Base-by-base conservation (phyloP, 2,888 invertebrate species). In the Clusia tigrina region DNA sequence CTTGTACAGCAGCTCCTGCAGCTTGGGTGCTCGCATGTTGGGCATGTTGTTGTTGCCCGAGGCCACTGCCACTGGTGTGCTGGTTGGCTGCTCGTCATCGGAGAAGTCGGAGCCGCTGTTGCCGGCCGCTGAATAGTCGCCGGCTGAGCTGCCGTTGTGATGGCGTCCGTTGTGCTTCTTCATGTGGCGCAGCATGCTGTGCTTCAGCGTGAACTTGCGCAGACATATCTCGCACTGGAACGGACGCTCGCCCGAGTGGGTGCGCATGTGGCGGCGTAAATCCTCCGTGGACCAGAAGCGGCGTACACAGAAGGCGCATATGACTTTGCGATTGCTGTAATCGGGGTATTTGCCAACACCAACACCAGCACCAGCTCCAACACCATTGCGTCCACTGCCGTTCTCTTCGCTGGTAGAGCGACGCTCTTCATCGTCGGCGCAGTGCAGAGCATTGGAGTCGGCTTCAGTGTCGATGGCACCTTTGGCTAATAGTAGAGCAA, bases 231-330 rank as follows among this genome's bases (percentile, higher is more conserved):
- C 94, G 80, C 96, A 96, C 64, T 93, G 92, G 81, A 95, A 96
- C 0, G 96, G 96, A 1, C 95, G 85, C 79, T 96, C 96, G 0
- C 95, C 95, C 0, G 94, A 93, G 81, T 97, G 96, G 0, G 95
- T 96, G 20, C 95, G 86, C 94, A 96, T 96, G 83, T 97, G 97
- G 0, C 96, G 89, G 0, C 96, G 88, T 3, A 96, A 85, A 82
- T 97, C 96, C 81, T 96, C 96, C 0, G 95, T 93, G 0, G 96
- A 96, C 95, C 95, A 96, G 85, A 96, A 96, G 54, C 95, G 90
- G 66, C 96, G 91, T 80, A 95, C 88, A 82, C 96, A 97, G 78
- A 96, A 94, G 0, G 95, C 95, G 81, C 96, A 95, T 62, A 94
- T 92, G 5, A 92, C 94, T 87, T 94, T 94, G 76, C 94, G 87